Evolutionary conservation across 2,797 vertebrate genomes (phyloP), one percentile per base, ranked within the genome.

Genomic region (Leptodactylus fallax): DNA sequence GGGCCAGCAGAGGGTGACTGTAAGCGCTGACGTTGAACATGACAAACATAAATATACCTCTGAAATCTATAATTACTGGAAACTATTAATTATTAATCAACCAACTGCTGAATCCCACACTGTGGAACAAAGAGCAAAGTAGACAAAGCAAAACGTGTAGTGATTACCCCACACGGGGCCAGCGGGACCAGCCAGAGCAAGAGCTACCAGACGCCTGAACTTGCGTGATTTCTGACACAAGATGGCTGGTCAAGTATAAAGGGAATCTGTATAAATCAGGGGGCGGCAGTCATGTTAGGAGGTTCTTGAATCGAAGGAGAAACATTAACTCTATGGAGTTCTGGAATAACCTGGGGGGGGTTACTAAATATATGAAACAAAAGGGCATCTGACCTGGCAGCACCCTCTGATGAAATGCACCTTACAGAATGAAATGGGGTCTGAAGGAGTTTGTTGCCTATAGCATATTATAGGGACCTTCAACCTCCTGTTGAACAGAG

Each of bases 11-110:
- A 60, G 36, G 27, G 55, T 8, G 72, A 10, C 51, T n/a, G 27
- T 25, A 19, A 3, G 45, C 1, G 72, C 19, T 0, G 56, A 79
- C 55, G 80, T 27, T 13, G 11, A 16, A 71, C 71, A 53, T 45
- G 85, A 63, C 60, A 60, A 94, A 90, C 90, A 90, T 93, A 93
- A 93, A 93, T 92, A 94, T 86, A 87, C 92, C 90, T 89, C 80
- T 16, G 87, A 74, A 93, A 89, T 82, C 56, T 36, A 71, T 86
- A 81, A 85, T 91, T 93, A 93, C 91, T 87, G 63, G 85, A 91
- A 69, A 63, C 80, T 69, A 90, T 91, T 87, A 91, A 92, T 94
- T 92, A 93, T 92, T 95, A 92, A 94, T 91, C 87, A 84, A 87
- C 77, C 90, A 79, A 85, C 88, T 83, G 84, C 84, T 86, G 88